Base-by-base conservation (phyloP, 2,888 invertebrate species). In the Drosophila anceps region DNA sequence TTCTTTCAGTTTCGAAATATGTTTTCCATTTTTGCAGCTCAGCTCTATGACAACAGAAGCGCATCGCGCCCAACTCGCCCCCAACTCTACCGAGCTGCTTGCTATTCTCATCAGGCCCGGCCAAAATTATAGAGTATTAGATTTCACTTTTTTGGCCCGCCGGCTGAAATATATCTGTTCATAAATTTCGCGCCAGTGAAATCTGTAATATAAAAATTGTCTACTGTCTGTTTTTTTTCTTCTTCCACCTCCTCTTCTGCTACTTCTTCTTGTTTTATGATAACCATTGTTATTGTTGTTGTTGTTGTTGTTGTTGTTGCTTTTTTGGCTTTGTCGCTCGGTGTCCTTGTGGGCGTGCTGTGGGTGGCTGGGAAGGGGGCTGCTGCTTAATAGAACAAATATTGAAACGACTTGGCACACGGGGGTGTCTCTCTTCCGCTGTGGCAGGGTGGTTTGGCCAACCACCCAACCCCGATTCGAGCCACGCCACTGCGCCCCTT, bases 371-470 rank as follows among this genome's bases (percentile, higher is more conserved):
- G 13, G 18, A 3, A 20, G 10, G 6, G 35, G 8, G 54, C 43
- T 48, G 62, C 67, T 68, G 89, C 84, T 84, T 83, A 84, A 81
- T 88, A 88, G 69, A 88, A 86, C 87, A 84, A 88, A 84, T 84
- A 84, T 88, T 88, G 84, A 66, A 84, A 80, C 84, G 74, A 73
- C 76, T 70, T 66, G 50, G 39, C 57, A 54, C 55, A 57, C 62
- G 46, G 51, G 69, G 81, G 60, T 65, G 76, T 48, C 50, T 62
- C 50, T 62, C 33, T 54, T 8, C 39, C 43, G 10, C 37, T 31
- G 29, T 24, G 24, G 15, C 43, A 55, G 53, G 43, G 44, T 62
- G 63, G 59, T 51, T 61, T 41, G 27, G 12, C 57, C 20, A 63
- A 33, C 27, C 57, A 50, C 50, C 51, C 33, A 24, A 10, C n/a